phyloP scores from a whole-genome alignment of 2,888 invertebrate species.

The Cosmorhoe ocellata region DNA sequence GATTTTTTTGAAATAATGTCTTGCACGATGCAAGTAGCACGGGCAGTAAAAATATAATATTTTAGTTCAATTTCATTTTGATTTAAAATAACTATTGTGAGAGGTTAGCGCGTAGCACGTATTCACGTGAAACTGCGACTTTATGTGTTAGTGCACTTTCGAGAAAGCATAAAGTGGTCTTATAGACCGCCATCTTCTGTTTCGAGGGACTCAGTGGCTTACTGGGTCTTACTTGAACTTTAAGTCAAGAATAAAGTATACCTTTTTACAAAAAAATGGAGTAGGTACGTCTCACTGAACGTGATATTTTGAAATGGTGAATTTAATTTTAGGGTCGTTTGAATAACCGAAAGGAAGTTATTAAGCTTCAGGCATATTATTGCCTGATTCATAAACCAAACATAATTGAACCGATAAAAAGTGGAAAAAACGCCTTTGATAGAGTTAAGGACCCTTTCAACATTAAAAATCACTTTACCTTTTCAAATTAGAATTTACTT shows the following conservation, averaged over 20 bases:
- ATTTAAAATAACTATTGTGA: conserved; percentile 24
- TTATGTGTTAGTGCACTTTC: conserved; percentile 61
- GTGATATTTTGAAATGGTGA: conserved; percentile 1
- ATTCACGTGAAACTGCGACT: conserved; percentile 49
- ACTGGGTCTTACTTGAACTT: conserved; percentile 44
- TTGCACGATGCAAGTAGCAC: too few species aligned
- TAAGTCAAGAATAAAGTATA: conserved; percentile 34
- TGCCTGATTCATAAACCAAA: conserved; percentile 17
- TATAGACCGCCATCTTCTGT: conserved; percentile 52
- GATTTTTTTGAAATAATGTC: too few species aligned
- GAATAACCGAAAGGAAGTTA: conserved; percentile 10
- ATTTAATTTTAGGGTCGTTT: conserved; percentile 10
- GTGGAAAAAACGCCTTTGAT: conserved; percentile 22
- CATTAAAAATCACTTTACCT: conserved; percentile 8
- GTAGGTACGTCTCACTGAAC: conserved; percentile 11
- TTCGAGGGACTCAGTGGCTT: conserved; percentile 49
- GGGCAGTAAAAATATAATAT: too few species aligned
- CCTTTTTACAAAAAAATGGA: too few species aligned
- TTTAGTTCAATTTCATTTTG: conserved; percentile 3
- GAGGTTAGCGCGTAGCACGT: conserved; percentile 28
- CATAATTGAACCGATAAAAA: conserved; percentile 17
- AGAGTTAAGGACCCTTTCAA: conserved; percentile 12
- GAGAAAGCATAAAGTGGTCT: conserved; percentile 56
- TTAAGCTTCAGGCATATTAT: too few species aligned
- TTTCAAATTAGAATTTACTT: conserved; percentile 28